Evolutionary conservation across 2,797 vertebrate species (phyloP), one percentile per base, ranked within the genome.

Genomic region (Denticeps clupeoides): DNA sequence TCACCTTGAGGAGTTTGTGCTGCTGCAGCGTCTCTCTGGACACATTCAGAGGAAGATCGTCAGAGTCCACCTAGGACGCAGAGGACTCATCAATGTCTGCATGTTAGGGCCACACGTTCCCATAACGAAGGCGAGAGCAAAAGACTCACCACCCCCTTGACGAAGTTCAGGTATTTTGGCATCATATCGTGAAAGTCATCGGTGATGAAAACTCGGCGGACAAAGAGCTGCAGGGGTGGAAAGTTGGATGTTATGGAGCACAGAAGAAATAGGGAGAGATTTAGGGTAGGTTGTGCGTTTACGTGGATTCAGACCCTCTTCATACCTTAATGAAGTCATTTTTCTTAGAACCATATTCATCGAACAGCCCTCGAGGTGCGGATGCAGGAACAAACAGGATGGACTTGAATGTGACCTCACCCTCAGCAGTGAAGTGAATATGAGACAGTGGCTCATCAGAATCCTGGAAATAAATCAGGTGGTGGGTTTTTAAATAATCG

Each of bases 131-230:
- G 11, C 1, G 3, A 24, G 21, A 9, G 19, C 16, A 43, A 5
- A 32, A 41, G 11, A 89, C 93, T 88, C 71, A 99, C 95, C 78
- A 99, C 93, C 65, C 95, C 95, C 74, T 89, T 99, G 65, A 99
- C 54, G 0, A 99, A 99, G 68, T 98, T 99, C 24, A 99, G 85
- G 24, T 98, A 99, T 62, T 99, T 98, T 41, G 95, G 95, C 94
- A 99, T 98, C 94, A 99, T 98, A 58, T 99, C 94, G 33, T 99
- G 93, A 82, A 98, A 99, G 65, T 99, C 94, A 2, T 99, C 95
- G 0, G 94, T 99, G 77, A 99, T 99, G 78, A 99, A 99, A 38
- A 99, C 95, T 71, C 95, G 84, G 49, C 82, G 77, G 42, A 86
- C 83, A 59, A 83, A 86, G 49, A 86, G 70, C 82, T 84, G 61